Conservation (phyloP, 2,888 invertebrate species). For the Zaprionus lineosus region DNA sequence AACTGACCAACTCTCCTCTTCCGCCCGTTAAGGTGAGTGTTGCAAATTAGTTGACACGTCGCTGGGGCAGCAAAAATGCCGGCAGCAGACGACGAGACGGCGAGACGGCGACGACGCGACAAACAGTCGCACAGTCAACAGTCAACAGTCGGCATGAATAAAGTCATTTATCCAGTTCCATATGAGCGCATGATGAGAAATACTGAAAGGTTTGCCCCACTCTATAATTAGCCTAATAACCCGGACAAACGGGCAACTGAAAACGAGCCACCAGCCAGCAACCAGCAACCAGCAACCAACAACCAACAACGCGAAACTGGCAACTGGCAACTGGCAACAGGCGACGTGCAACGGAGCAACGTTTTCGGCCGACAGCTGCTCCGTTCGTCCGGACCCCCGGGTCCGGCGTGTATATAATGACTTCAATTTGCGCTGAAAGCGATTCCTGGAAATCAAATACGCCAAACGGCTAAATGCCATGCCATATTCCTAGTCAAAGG, state of each 20-base stretch:
- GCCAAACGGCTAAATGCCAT: constrained; percentile 77
- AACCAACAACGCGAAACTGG: too few species aligned
- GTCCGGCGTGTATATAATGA: constrained; percentile 64
- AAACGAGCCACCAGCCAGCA: too few species aligned
- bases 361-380: not conserved
- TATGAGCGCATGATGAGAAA: constrained; percentile 58
- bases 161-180: constrained; percentile 64
- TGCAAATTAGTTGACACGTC: constrained; percentile 82
- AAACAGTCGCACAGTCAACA: constrained; percentile 71
- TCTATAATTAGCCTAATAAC: constrained; percentile 79
- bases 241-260: constrained; percentile 44
- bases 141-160: constrained; percentile 78
- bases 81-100: constrained; percentile 40
- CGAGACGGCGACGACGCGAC: constrained; percentile 63
- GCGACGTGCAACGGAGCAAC: too few species aligned
- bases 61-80: constrained; percentile 22
- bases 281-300: constrained; percentile 12
- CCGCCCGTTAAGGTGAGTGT: constrained; percentile 54
- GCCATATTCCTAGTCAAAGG: constrained; percentile 67
- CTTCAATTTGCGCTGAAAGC: constrained; percentile 77
- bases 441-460: constrained; percentile 79
- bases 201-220: constrained; percentile 54
- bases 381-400: not conserved
- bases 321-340: too few species aligned
- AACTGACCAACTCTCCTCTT: constrained; percentile 46